Base-by-base conservation (phyloP, 2,113 vertebrate species). In the Sander lucioperca region DNA sequence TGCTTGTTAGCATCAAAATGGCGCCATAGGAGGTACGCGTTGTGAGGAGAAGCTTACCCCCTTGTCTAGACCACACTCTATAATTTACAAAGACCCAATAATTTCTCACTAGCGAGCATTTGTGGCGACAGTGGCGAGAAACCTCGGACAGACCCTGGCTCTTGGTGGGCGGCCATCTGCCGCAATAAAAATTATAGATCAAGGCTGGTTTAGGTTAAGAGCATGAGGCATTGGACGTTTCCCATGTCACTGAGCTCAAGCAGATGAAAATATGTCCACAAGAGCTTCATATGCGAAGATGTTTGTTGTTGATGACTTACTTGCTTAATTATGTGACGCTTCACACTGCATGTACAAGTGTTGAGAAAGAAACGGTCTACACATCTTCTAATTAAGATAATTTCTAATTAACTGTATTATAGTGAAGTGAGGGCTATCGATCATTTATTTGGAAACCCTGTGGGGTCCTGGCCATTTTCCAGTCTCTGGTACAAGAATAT, bases 151-250 rank as follows among this genome's bases (percentile, higher is more conserved):
- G 39, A 43, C 39, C 39, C 39, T 11, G 39, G 39, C 2, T 43
- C 39, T 43, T 43, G 39, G 39, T 39, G 9, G 39, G 39, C 39
- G 9, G 39, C 2, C 39, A 39, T 43, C 39, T 43, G 39, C 39
- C 10, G 39, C 39, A 43, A 43, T 43, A 11, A 43, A 43, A 43
- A 43, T 43, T 11, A 80, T 45, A 45, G 2, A 78, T 83, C 45
- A 61, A 66, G 7, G 19, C 6, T 13, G 39, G 36, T 77, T 65
- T 43, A 48, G n/a, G 63, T 70, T 79, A 21, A 25, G 25, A 74
- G 15, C 10, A 45, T 3, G 51, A 77, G 23, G 18, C 23, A 12
- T 56, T 3, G 0, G 48, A n/a, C 5, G 30, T 63, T 57, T 74
- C 8, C 57, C 50, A 43, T 14, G 33, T 71, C 53, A 23, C 10